phyloP scores from a whole-genome alignment of 1,140 invertebrate genomes.

The Drosophila persimilis region DNA sequence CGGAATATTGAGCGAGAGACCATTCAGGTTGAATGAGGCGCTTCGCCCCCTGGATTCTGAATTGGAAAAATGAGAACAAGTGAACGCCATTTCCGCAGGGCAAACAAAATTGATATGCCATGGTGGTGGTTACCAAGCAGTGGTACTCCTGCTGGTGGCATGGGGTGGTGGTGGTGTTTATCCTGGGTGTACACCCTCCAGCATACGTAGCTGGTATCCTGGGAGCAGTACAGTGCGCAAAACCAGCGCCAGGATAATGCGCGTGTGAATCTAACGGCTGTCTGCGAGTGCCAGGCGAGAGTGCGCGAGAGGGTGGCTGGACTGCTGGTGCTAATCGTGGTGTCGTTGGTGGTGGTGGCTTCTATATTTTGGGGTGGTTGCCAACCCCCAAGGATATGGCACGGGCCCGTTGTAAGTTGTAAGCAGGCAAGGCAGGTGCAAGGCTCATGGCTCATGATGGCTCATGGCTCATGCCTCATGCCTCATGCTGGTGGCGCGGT shows the following conservation, averaged over 20 bases:
- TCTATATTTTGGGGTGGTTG: constrained; percentile 61
- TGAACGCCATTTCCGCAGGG: constrained; percentile 73
- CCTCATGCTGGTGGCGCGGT: constrained; percentile 52
- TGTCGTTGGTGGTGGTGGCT: constrained; percentile 5
- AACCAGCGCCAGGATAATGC: constrained; percentile 59
- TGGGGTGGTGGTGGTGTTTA: constrained; percentile 25
- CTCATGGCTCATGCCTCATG: no score
- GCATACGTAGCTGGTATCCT: neutral
- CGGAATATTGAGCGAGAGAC: no score
- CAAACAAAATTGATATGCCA: constrained; percentile 62
- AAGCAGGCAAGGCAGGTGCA: constrained; percentile 67
- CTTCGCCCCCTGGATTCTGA: constrained; percentile 32
- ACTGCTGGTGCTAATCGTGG: constrained; percentile 27
- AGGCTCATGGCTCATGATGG: constrained; percentile 54
- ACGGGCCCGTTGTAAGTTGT: constrained; percentile 78
- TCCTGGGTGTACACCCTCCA: constrained; percentile 11
- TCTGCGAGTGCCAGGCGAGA: constrained; percentile 18
- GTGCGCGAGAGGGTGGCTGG: constrained; percentile 55
- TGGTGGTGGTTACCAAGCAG: constrained; percentile 34
- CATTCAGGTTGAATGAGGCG: constrained; percentile 28
- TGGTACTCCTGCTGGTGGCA: constrained; percentile 25
- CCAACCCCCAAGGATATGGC: constrained; percentile 76
- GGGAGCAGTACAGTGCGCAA: constrained; percentile 64
- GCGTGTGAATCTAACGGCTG: constrained; percentile 73
- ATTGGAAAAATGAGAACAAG: constrained; percentile 70